These are phyloP conservation scores for Sebastes steindachneri DNA, from an alignment of 2,797 vertebrate species.

Conservation along the genomic window DNA sequence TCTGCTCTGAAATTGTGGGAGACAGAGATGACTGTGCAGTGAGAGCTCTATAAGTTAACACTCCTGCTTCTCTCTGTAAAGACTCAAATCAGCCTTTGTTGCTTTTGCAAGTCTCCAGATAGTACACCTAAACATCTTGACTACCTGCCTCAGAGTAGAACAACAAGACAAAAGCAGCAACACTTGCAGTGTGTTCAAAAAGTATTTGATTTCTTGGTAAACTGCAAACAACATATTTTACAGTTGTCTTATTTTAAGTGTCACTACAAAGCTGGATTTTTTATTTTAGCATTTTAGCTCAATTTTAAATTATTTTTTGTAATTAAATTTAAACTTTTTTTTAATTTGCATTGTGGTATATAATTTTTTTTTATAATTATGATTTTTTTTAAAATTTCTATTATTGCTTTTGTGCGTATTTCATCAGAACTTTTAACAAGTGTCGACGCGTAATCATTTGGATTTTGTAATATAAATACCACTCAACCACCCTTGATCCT, in stretches of 20 bases:
- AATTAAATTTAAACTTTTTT: neutral
- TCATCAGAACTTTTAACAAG: neutral
- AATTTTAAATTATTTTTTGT: neutral
- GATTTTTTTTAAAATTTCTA: neutral
- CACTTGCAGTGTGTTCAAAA: neutral
- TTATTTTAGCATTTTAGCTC: rapidly evolving
- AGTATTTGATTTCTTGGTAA: neutral
- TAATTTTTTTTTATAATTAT: neutral
- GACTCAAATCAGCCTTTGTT: slow-evolving; percentile 48
- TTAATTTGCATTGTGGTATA: neutral
- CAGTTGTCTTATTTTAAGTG: neutral
- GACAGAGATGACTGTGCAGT: slow-evolving; percentile 59
- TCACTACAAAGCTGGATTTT: neutral
- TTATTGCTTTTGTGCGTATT: neutral
- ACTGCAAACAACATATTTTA: neutral
- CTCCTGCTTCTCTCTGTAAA: slow-evolving; percentile 6
- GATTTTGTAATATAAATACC: slow-evolving; percentile 33
- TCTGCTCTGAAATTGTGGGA: slow-evolving; percentile 71
- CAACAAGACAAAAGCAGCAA: neutral
- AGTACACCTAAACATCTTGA: slow-evolving; percentile 36
- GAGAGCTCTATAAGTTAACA: slow-evolving; percentile 65
- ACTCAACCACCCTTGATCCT: slow-evolving; percentile 26
- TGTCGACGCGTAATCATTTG: neutral
- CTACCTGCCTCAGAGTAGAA: slow-evolving; percentile 19
- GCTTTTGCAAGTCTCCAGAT: slow-evolving; percentile 42